Base-by-base conservation (phyloP, 2,797 vertebrate genomes). In the Amblyopsis hoosieri region DNA sequence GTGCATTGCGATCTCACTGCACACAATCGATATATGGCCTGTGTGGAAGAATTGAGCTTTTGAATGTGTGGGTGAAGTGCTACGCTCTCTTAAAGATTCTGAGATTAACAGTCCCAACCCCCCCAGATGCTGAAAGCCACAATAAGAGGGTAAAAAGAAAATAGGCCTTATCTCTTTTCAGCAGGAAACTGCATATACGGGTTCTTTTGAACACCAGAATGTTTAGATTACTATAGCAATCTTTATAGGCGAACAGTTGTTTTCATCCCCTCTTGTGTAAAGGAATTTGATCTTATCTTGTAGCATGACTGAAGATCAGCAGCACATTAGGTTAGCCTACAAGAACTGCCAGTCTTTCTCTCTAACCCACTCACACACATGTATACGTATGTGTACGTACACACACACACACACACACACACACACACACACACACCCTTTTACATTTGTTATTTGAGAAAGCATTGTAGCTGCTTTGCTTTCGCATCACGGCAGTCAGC, bases 401-500 rank as follows among this genome's bases (percentile, higher is more conserved):
- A 59, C 57, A 59, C 79, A 65, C 57, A 51, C 50, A 33, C 55
- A 17, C 17, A 17, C 17, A 17, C 19, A 19, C 19, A 19, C 19
- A 19, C 19, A 19, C 19, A 23, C 45, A 31, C 47, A n/a, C 19
- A 52, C 64, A 68, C 12, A 5, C 7, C 1, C 2, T 1, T 42
- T 55, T 15, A 11, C 12, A 67, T 12, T 31, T 9, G 57, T 57
- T 54, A 45, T 66, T 50, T 73, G 33, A 37, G 33, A 37, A 50
- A 13, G 66, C 4, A 17, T n/a, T 72, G 72, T 46, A 62, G 74
- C 83, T 80, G 69, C 71, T 78, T 79, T 69, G 60, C 74, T 76
- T 68, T 75, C 74, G 73, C 62, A 54, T 70, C 76, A 79, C 78
- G 78, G 57, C 72, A 65, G 75, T 72, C 71, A 75, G 75, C 62